phyloP scores from a whole-genome alignment of 2,113 vertebrate genomes.

The Eulacestoma nigropectus region DNA sequence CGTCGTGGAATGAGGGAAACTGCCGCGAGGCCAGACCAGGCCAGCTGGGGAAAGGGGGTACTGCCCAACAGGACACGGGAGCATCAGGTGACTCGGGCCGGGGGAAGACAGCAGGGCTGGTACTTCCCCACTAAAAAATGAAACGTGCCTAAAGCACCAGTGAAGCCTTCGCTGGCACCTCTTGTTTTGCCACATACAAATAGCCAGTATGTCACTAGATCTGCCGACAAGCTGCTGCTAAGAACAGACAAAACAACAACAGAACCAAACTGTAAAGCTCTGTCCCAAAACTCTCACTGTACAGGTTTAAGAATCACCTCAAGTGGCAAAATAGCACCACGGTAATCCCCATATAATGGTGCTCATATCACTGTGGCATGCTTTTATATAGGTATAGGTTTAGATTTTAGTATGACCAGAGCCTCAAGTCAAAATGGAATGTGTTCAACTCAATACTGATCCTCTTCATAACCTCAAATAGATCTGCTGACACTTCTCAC shows the following conservation, averaged over 20 bases:
- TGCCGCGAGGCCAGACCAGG: accelerated
- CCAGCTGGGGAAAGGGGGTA: accelerated
- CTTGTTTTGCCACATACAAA: not conserved
- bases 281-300: not conserved
- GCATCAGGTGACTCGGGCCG: accelerated
- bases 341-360: not conserved
- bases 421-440: not conserved
- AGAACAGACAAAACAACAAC: not conserved
- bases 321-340: not conserved
- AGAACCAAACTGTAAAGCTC: not conserved
- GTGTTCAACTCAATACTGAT: not conserved
- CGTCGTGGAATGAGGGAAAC: not conserved
- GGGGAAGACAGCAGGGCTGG: not conserved
- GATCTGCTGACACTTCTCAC: not conserved
- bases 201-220: not conserved
- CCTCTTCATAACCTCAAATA: not conserved
- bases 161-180: accelerated
- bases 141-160: not conserved
- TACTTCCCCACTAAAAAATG: not conserved
- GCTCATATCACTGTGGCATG: not conserved
- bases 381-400: not conserved
- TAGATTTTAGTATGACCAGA: not conserved
- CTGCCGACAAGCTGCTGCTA: not conserved
- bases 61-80: not conserved
- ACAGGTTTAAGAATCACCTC: not conserved